Evolutionary conservation across 2,113 vertebrate species (phyloP).

Genomic region (Todiramphus saurophagus): DNA sequence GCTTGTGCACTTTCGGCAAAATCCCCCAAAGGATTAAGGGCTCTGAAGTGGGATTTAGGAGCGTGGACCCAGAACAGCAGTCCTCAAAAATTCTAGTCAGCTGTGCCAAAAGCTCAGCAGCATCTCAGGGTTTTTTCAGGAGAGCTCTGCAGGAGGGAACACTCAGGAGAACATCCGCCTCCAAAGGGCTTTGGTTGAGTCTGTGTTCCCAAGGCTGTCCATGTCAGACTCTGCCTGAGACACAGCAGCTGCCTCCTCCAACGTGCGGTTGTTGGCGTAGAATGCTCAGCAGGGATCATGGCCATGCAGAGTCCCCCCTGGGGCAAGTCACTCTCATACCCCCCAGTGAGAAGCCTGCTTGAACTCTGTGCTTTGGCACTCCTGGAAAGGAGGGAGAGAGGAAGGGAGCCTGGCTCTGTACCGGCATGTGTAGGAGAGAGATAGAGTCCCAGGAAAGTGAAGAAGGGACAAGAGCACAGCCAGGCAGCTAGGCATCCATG

Average conservation of each 20-base stretch:
- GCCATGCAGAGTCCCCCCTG: not conserved
- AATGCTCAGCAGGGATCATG: not conserved
- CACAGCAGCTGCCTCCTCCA: not conserved
- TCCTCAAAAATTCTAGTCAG: not conserved
- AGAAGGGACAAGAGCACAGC: not conserved
- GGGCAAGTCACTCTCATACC: not conserved
- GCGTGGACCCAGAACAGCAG: not conserved
- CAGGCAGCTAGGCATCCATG: not conserved
- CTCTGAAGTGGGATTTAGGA: not conserved
- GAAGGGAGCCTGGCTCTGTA: not conserved
- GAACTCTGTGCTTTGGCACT: fast-evolving
- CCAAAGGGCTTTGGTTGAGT: not conserved
- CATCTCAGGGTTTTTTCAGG: fast-evolving
- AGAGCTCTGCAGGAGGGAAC: not conserved
- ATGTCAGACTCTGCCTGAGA: not conserved
- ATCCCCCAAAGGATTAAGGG: not conserved
- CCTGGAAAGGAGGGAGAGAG: not conserved
- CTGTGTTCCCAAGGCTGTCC: not conserved
- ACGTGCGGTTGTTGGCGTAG: fast-evolving
- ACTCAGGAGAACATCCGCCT: fast-evolving
- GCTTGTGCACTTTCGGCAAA: not conserved
- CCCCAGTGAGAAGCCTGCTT: not conserved
- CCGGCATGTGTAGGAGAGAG: not conserved
- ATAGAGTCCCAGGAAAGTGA: not conserved
- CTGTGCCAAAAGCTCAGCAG: not conserved